Base-by-base conservation (phyloP, 2,113 vertebrate genomes). In the Sinocyclocheilus rhinocerous region DNA sequence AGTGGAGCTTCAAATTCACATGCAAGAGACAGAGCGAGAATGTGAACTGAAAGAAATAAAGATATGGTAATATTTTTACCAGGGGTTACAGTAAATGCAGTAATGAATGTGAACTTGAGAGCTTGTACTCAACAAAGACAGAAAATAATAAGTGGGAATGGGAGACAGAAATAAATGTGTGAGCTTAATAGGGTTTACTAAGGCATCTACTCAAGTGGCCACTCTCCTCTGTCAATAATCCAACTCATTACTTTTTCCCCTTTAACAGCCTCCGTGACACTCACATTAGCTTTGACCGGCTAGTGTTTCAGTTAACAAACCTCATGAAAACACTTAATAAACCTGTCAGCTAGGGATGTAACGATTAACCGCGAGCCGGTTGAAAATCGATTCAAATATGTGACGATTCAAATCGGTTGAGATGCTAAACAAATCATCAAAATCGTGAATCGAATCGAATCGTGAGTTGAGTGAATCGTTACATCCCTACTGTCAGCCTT, bases 241-340 rank as follows among this genome's bases (percentile, higher is more conserved):
- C 88, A 89, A 84, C 80, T 90, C 78, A 89, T 91, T 89, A 89
- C 55, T 89, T 86, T 65, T 85, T 86, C 50, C 84, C 67, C 81
- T 84, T 73, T 81, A 86, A 90, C 81, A 86, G 84, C 22, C 59
- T 83, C 76, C 29, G 20, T 87, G 77, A 86, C 85, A 88, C 79
- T 76, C 61, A 6, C 79, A 83, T 22, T 42, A 70, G 72, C 77
- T 55, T 78, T 57, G 83, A n/a, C 55, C 57, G 4, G 76, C 76
- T 83, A 73, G 9, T 26, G 20, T 76, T 87, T 85, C 75, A 85
- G 50, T 83, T 87, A 83, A 87, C 81, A 55, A 79, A 86, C 70
- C 48, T 24, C 52, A 78, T 73, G n/a, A 85, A 83, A 89, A 83
- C 77, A 63, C 65, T 22, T 84, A 84, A 88, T 42, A 82, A 67